Conservation (phyloP, 2,113 vertebrate genomes). For the Heterotilapia buettikoferi region DNA sequence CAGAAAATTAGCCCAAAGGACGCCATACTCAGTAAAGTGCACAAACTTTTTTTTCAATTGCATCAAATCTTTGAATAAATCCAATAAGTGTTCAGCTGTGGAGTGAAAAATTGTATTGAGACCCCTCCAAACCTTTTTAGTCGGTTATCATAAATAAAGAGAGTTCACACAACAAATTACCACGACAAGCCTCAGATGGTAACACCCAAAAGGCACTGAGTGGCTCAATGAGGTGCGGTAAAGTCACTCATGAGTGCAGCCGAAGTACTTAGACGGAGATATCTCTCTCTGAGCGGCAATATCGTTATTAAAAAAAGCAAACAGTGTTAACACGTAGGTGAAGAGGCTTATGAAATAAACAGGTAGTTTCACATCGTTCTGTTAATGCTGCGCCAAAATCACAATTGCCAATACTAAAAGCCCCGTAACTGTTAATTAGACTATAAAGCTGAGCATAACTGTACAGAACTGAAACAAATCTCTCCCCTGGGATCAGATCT, state of each 20-base stretch:
- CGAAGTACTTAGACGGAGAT: not conserved
- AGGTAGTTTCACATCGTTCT: not conserved
- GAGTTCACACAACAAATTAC: not conserved
- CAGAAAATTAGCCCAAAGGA: not conserved
- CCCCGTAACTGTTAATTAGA: constrained; percentile 26
- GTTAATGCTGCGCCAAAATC: not conserved
- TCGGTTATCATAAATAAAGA: not conserved
- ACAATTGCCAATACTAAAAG: constrained; percentile 13
- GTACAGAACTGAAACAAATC: constrained; percentile 6
- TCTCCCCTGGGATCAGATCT: constrained; percentile 13
- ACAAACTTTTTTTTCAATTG: not conserved
- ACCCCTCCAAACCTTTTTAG: not conserved
- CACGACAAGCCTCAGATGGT: not conserved
- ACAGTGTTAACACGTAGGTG: not conserved
- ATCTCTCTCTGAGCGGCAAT: constrained; percentile 5
- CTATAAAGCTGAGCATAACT: constrained; percentile 4
- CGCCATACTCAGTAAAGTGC: not conserved
- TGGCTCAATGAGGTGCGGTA: not conserved
- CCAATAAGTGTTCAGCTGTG: not conserved
- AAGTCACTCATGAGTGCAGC: constrained; percentile 1
- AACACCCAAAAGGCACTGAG: not conserved
- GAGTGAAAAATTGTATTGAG: not conserved
- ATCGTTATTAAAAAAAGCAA: not conserved
- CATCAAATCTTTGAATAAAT: not conserved
- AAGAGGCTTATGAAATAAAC: not conserved